Percentiles rank a stretch among this genome's conserved stretches.
phyloP scores from a whole-genome alignment of 2,888 invertebrate species.

The Scaptomyza flava region DNA sequence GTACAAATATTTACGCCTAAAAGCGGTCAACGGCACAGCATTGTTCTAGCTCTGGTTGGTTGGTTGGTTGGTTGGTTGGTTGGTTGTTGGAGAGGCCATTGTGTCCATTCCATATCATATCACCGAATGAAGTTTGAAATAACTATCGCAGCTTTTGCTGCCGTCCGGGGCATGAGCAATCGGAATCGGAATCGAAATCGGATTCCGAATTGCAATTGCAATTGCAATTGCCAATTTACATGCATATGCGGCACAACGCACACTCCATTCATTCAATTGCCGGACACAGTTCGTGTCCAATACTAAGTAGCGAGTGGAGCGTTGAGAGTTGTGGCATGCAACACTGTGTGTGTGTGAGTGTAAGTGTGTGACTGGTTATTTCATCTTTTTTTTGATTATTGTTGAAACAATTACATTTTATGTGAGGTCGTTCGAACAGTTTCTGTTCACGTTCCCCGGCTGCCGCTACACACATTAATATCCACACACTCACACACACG shows the following conservation, averaged over 20 bases:
- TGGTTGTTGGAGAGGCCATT: not conserved
- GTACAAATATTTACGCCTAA: constrained; percentile 73
- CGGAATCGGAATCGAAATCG: constrained; percentile 30
- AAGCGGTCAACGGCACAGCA: constrained; percentile 53
- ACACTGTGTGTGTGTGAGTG: not conserved
- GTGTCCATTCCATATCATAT: constrained; percentile 15
- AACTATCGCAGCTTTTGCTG: constrained; percentile 10
- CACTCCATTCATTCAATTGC: constrained; percentile 73
- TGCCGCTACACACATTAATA: constrained; percentile 45
- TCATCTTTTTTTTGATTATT: constrained; percentile 38
- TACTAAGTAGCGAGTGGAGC: constrained; percentile 59
- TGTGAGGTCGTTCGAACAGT: constrained; percentile 10
- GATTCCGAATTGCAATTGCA: constrained; percentile 60
- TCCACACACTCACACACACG: too few relatives aligned
- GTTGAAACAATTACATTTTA: constrained; percentile 68
- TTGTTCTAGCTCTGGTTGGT: not conserved
- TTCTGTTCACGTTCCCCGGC: not conserved
- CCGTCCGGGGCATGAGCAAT: constrained; percentile 4
- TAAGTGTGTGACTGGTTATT: too few relatives aligned
- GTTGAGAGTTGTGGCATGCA: constrained; percentile 1
- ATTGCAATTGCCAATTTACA: constrained; percentile 77
- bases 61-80: not conserved
- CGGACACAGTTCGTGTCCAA: constrained; percentile 47
- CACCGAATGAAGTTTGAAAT: constrained; percentile 25
- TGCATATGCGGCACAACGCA: constrained; percentile 74